These are phyloP conservation scores for Drosophila eohydei DNA, from an alignment of 2,888 invertebrate genomes.

Conservation along the genomic window DNA sequence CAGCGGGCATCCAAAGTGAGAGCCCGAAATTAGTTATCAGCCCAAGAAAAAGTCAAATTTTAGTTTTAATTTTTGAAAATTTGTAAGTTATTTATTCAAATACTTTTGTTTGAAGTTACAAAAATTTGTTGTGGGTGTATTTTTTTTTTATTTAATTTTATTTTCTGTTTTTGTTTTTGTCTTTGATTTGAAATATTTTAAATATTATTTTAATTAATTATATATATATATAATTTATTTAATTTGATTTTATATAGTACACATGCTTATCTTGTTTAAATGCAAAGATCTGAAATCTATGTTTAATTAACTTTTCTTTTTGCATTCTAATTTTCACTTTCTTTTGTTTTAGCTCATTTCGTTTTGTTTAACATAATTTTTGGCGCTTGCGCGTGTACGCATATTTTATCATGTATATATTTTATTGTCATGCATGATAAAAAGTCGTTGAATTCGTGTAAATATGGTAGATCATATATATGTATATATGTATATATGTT, in stretches of 20 bases:
- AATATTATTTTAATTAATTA: slow-evolving; percentile 59
- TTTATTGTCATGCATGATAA: slow-evolving; percentile 81
- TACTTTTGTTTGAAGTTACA: slow-evolving; percentile 65
- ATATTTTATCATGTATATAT: slow-evolving; percentile 73
- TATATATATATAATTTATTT: slow-evolving; percentile 52
- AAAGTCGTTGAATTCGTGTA: slow-evolving; percentile 59
- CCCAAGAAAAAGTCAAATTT: neutral
- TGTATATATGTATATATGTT: slow-evolving; percentile 46
- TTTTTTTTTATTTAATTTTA: slow-evolving; percentile 16
- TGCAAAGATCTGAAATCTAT: slow-evolving; percentile 65
- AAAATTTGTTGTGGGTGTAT: slow-evolving; percentile 53
- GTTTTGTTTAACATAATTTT: slow-evolving; percentile 73
- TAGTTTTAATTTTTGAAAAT: slow-evolving; percentile 61
- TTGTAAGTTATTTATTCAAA: slow-evolving; percentile 73
- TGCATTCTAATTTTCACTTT: slow-evolving; percentile 27
- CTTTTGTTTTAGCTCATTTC: slow-evolving; percentile 3
- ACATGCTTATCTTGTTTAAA: slow-evolving; percentile 65
- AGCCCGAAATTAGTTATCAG: neutral
- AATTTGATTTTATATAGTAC: slow-evolving; percentile 59
- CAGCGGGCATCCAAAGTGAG: neutral
- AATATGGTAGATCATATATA: slow-evolving; percentile 47
- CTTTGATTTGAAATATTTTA: slow-evolving; percentile 49
- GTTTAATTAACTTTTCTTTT: slow-evolving; percentile 51
- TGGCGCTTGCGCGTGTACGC: slow-evolving; percentile 65
- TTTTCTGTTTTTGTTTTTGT: slow-evolving; percentile 19